Evolutionary conservation across 1,140 invertebrate genomes (phyloP).

Genomic region (Pseudobourletiella spinata): DNA sequence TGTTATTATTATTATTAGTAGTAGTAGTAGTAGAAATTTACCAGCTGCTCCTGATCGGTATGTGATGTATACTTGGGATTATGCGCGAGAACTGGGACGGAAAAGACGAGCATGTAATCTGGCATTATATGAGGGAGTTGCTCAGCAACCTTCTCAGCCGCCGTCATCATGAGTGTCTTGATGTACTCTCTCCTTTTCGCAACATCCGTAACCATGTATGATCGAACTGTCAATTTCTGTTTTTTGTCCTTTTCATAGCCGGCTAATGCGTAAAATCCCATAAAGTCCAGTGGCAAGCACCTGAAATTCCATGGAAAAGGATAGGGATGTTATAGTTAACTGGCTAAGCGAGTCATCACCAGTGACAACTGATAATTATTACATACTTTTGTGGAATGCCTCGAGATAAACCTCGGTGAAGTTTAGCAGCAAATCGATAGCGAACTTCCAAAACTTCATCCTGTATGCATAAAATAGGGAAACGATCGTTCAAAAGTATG

Average conservation of each 20-base stretch:
- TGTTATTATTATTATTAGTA: no score
- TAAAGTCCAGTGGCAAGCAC: conserved; percentile 88
- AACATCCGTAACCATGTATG: conserved; percentile 77
- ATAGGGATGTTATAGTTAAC: no score
- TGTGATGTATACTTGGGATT: conserved; percentile 71
- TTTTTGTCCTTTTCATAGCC: conserved; percentile 75
- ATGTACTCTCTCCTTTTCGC: conserved; percentile 83
- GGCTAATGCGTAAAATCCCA: conserved; percentile 84
- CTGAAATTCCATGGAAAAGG: no score
- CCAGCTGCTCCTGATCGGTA: conserved; percentile 61
- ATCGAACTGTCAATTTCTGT: conserved; percentile 55
- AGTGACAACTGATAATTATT: neutral
- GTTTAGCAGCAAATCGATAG: conserved; percentile 77
- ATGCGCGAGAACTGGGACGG: conserved; percentile 84
- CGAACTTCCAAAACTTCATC: conserved; percentile 83
- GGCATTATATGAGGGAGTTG: conserved; percentile 80
- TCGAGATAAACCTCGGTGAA: conserved; percentile 77
- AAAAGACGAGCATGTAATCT: conserved; percentile 93
- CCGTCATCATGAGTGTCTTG: conserved; percentile 58
- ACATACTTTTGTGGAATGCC: conserved; percentile 64
- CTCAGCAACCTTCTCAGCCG: conserved; percentile 55
- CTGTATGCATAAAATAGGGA: no score
- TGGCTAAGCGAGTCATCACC: neutral
- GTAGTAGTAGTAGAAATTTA: neutral
- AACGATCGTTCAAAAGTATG: no score